Conservation (phyloP, 2,113 vertebrate genomes). For the Marmota flaviventris region DNA sequence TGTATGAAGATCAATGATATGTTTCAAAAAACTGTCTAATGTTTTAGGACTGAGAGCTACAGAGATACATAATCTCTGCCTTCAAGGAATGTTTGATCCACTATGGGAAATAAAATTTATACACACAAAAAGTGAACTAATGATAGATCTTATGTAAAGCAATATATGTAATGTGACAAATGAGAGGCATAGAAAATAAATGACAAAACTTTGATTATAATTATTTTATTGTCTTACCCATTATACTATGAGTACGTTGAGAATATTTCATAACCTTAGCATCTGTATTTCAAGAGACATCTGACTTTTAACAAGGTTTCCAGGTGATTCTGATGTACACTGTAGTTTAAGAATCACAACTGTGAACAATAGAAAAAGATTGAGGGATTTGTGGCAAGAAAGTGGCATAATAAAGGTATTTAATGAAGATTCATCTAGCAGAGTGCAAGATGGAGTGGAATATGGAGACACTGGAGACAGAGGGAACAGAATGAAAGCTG, state of each 20-base stretch:
- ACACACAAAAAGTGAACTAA: neutral
- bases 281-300: slow-evolving; percentile 20
- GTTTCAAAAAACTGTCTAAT: neutral
- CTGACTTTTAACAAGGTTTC: slow-evolving; percentile 35
- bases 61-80: slow-evolving; percentile 16
- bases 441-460: neutral
- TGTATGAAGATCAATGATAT: neutral
- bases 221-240: slow-evolving; percentile 11
- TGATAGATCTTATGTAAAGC: neutral
- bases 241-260: neutral
- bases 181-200: slow-evolving; percentile 20
- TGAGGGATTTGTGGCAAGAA: neutral
- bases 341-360: neutral
- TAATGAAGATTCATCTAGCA: neutral
- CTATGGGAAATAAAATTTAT: neutral
- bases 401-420: neutral
- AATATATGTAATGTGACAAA: slow-evolving; percentile 30
- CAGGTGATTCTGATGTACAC: neutral
- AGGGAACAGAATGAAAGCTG: neutral
- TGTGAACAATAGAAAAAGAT: neutral
- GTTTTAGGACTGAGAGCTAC: neutral
- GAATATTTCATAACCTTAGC: neutral
- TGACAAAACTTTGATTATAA: neutral
- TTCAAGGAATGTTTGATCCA: slow-evolving; percentile 1
- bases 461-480: neutral